A percentile compares a stretch with the other conserved stretches of the same genome.
Conservation (phyloP, 1,140 invertebrate genomes). For the Coenobita brevimanus region DNA sequence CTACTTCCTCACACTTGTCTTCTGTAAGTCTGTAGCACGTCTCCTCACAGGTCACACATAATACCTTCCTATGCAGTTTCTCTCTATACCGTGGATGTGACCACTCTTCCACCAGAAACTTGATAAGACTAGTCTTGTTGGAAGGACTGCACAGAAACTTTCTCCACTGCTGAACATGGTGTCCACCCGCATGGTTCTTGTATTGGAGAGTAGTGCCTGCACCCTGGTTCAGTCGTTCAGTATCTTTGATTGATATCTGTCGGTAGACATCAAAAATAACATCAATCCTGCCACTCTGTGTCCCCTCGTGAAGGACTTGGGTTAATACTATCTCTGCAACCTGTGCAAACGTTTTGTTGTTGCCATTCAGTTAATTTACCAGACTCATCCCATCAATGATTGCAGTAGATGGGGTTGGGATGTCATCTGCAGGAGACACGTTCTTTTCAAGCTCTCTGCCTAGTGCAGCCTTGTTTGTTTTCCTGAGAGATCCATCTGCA, state of each 20-base stretch:
- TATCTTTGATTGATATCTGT: constrained; percentile 4
- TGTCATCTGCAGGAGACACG: not conserved
- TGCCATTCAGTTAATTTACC: constrained; percentile 18
- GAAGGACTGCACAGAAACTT: not conserved
- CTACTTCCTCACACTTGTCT: constrained; percentile 4
- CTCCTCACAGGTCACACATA: not conserved
- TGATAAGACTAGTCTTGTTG: constrained; percentile 15
- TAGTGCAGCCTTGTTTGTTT: not conserved
- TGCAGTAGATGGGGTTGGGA: not conserved
- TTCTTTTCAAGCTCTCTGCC: not conserved
- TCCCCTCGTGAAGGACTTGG: not conserved
- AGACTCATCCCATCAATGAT: constrained; percentile 24
- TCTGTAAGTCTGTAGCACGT: constrained; percentile 2
- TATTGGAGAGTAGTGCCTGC: not conserved
- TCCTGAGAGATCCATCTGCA: not conserved
- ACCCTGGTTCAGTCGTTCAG: not conserved
- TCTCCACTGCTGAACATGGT: constrained; percentile 3
- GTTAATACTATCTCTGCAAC: not conserved
- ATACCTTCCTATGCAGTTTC: not conserved
- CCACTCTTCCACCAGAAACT: constrained; percentile 20
- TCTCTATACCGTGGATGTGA: not conserved
- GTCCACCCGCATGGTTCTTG: not conserved
- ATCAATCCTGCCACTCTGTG: not conserved
- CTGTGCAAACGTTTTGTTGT: constrained; percentile 4
- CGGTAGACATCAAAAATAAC: constrained; percentile 32